Base-by-base conservation (phyloP, 1,140 invertebrate species). In the Andricus grossulariae region DNA sequence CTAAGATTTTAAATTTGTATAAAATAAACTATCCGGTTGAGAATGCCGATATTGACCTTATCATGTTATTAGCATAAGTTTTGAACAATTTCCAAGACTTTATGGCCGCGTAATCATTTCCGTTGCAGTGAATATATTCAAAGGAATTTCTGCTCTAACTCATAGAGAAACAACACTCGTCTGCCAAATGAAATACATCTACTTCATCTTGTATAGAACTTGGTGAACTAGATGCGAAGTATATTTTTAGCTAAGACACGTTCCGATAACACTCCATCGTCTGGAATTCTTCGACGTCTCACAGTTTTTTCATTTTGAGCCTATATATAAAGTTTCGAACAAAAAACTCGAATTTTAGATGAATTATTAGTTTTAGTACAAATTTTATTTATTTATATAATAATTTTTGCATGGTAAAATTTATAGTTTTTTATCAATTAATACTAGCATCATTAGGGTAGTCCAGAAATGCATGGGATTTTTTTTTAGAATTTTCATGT, bases 91-190 rank as follows among this genome's bases (percentile, higher is more conserved):
- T 66, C 57, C 57, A 66, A 66, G 25, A 66, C 39, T 66, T 66
- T 66, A 66, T 66, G 60, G 45, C 25, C 60, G 25, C 25, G 39
- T 39, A 66, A 66, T 66, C 25, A 66, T 66, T 66, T 66, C 25
- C 25, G 60, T 66, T 66, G 60, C 21, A 32, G 57, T 66, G 12
- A 66, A 66, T 66, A 66, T 66, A 66, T 45, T 45, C 15, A 66
- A 60, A 66, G 60, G 60, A 66, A 66, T 66, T 66, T 66, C 60
- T 66, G 25, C 60, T 66, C 60, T 66, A 66, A 32, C 60, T 66
- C 39, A 45, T 66, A 66, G 25, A 66, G 60, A 66, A 66, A 66
- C 25, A 66, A 66, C 60, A 66, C 25, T 39, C 25, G 32, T 39
- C 60, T 66, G 60, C 60, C 60, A 66, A 66, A 66, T 32, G 32